Evolutionary conservation across 2,113 vertebrate genomes (phyloP), one percentile per base, ranked within the genome.

Genomic region (Odontophorus gujanensis): DNA sequence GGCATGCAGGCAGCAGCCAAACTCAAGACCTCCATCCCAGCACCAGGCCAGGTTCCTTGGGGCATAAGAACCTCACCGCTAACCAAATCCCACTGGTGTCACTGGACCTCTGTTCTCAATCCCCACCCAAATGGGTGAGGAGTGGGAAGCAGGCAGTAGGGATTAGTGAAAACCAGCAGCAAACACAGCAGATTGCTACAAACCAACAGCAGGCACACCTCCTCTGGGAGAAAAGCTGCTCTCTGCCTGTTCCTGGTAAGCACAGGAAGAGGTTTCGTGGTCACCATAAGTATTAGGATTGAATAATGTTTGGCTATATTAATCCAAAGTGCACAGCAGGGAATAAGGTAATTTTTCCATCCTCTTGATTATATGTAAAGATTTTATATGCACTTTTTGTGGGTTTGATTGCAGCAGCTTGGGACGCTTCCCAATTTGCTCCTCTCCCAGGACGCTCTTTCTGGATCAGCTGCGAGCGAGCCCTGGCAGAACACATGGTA

Each of bases 291-390:
- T 78, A 92, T 89, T 90, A 93, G 48, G 61, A 81, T 11, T 91
- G 82, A 95, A 95, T 88, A 94, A 96, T 81, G 36, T 91, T 96
- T 96, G 89, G 74, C 93, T 91, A 9, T 79, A 95, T 81, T 94
- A 91, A 95, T 92, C 34, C 81, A 58, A 95, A 96, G 87, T 77
- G 77, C 81, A 93, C 53, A 40, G 90, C 85, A 69, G 91, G 87
- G 82, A 96, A 95, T 94, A 93, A 85, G 81, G 66, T 84, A 90
- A 82, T 95, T 96, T 96, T 92, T 65, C 58, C 61, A 74, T 95
- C 79, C 53, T 92, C 85, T 72, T 95, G 81, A 95, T 91, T 91
- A 86, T 48, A 92, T 73, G 66, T 90, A 92, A 92, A 92, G 93
- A 50, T 88, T 86, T 90, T 90, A 61, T 86, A 62, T 13, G 19